A percentile compares a stretch with the other conserved stretches of the same genome.
phyloP scores from a whole-genome alignment of 1,140 invertebrate species.

The Drosophila nikananu region DNA sequence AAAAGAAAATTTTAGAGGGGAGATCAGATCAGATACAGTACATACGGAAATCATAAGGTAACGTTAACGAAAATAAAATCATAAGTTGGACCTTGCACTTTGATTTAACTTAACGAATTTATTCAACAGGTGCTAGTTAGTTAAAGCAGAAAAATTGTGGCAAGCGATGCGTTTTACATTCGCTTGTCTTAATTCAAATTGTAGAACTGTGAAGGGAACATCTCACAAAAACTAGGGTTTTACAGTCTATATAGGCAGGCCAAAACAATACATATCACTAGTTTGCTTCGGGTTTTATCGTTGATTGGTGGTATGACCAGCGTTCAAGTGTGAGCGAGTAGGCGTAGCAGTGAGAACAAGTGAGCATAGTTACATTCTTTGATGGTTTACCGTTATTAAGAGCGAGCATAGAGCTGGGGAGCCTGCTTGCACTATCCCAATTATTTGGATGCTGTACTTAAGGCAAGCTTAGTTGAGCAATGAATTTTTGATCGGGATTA shows the following conservation, averaged over 20 bases:
- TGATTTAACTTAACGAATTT: conserved; percentile 21
- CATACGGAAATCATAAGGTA: conserved; percentile 38
- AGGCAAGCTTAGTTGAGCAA: conserved; percentile 54
- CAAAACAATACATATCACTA: conserved; percentile 38
- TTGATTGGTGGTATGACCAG: conserved; percentile 49
- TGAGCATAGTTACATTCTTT: conserved; percentile 79
- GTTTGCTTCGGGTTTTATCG: conserved; percentile 32
- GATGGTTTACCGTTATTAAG: conserved; percentile 65
- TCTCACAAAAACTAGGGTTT: conserved; percentile 81
- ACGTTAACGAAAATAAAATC: conserved; percentile 37
- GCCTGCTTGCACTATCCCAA: conserved; percentile 49
- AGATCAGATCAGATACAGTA: conserved; percentile 40
- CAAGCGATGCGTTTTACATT: conserved; percentile 18
- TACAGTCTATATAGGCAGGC: conserved; percentile 44
- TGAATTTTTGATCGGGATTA: conserved; percentile 47
- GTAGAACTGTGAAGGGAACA: conserved; percentile 85
- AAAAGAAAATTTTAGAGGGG: conserved; percentile 38
- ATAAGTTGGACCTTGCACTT: conserved; percentile 15
- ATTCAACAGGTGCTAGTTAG: conserved; percentile 64
- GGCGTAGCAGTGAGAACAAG: conserved; percentile 63
- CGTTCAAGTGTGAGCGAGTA: conserved; percentile 59
- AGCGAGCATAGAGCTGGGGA: conserved; percentile 54
- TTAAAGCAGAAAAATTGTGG: conserved; percentile 37
- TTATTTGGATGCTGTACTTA: conserved; percentile 57
- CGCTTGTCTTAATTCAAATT: conserved; percentile 62